Percentiles rank a stretch among this genome's conserved stretches.
These are phyloP conservation scores for Drosophila bunnanda DNA, from an alignment of 2,888 invertebrate genomes.

Conservation along the genomic window DNA sequence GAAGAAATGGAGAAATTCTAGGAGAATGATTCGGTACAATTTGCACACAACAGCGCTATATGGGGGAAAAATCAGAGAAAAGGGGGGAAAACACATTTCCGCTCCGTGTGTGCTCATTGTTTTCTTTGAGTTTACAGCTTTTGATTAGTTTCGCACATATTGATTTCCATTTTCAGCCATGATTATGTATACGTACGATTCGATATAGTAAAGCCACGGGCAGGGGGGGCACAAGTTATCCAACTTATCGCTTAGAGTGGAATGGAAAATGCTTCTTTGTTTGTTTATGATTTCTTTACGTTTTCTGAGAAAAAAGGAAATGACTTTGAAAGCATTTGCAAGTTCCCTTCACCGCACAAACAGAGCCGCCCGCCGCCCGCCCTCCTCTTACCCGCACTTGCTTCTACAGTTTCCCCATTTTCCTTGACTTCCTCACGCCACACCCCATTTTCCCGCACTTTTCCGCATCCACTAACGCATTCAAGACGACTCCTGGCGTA, in stretches of 20 bases:
- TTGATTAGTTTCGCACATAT: slow-evolving; percentile 47
- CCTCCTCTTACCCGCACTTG: background rate
- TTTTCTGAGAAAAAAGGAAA: slow-evolving; percentile 70
- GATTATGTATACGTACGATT: slow-evolving; percentile 27
- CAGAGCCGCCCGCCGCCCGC: background rate
- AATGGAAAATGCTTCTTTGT: slow-evolving; percentile 31
- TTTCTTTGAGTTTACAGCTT: slow-evolving; percentile 30
- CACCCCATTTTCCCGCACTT: slow-evolving; percentile 16
- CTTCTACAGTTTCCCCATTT: slow-evolving; percentile 11
- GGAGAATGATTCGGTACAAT: slow-evolving; percentile 22
- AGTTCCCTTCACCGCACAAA: slow-evolving; percentile 24
- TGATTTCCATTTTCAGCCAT: slow-evolving; percentile 35
- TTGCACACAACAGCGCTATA: background rate
- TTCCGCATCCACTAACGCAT: slow-evolving; percentile 45
- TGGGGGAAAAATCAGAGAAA: slow-evolving; percentile 4
- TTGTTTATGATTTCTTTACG: slow-evolving; percentile 47
- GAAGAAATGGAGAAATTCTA: slow-evolving; percentile 24
- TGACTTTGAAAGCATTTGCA: slow-evolving; percentile 56
- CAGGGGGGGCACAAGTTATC: slow-evolving; percentile 21
- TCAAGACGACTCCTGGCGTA: slow-evolving; percentile 47
- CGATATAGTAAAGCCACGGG: slow-evolving; percentile 2
- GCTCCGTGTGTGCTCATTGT: slow-evolving; percentile 22
- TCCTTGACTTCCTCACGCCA: slow-evolving; percentile 4
- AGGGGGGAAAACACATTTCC: slow-evolving; percentile 31
- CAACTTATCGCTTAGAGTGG: slow-evolving; percentile 32